phyloP scores from a whole-genome alignment of 64 coral and sea anemone genomes.

The Montipora capricornis region DNA sequence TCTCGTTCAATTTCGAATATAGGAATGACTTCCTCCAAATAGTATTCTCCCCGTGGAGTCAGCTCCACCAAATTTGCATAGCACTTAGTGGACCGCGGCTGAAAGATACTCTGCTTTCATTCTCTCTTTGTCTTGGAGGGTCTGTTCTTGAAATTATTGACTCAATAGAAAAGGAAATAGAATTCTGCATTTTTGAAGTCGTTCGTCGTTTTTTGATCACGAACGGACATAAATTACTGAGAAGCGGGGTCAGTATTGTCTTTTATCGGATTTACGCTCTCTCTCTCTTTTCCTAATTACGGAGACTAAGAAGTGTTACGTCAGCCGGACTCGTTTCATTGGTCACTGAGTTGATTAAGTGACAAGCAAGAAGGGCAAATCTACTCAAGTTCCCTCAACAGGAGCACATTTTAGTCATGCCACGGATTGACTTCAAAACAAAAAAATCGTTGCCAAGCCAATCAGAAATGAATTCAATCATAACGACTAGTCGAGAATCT shows the following conservation, averaged over 20 bases:
- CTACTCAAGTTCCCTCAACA: constrained; percentile 60
- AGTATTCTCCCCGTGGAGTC: constrained; percentile 25
- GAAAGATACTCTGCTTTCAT: not conserved
- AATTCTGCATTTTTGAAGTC: constrained; percentile 73
- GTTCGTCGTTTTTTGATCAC: constrained; percentile 29
- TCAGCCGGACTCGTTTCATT: constrained; percentile 67
- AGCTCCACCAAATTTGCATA: constrained; percentile 58
- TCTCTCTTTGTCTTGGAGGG: constrained; percentile 68
- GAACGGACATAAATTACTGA: constrained; percentile 27
- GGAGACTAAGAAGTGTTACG: constrained; percentile 62
- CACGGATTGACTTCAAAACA: constrained; percentile 16
- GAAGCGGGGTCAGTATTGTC: constrained; percentile 53
- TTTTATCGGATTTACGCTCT: constrained; percentile 89
- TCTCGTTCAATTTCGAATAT: not conserved
- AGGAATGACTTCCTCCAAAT: constrained; percentile 4
- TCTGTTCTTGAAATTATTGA: constrained; percentile 90
- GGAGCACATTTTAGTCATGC: not conserved
- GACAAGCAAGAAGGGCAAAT: constrained; percentile 69
- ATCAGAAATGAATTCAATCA: constrained; percentile 35
- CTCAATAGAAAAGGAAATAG: constrained; percentile 88
- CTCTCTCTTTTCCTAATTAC: constrained; percentile 81
- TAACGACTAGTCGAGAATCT: not conserved
- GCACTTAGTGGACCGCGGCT: constrained; percentile 48
- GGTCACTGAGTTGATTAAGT: constrained; percentile 51
- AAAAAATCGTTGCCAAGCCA: constrained; percentile 13